Base-by-base conservation (phyloP, 2,888 invertebrate genomes). In the Pollenia angustigena region DNA sequence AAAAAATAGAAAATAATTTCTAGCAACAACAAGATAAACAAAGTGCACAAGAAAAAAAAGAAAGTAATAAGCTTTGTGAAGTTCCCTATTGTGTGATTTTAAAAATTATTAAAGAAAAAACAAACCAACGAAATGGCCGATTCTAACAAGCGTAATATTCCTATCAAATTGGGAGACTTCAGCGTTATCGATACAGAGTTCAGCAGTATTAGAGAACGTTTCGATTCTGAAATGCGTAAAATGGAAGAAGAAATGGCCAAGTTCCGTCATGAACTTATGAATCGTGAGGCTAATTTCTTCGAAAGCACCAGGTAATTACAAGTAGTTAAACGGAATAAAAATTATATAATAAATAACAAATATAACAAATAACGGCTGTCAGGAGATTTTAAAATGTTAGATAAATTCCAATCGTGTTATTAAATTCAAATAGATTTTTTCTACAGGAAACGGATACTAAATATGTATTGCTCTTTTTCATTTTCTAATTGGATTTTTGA, bases 201-300 rank as follows among this genome's bases (percentile, higher is more conserved):
- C 95, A 97, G 97, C 92, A 98, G 97, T 94, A 99, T 99, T 93
- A 96, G 98, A 92, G 98, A 98, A 94, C 95, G 98, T 90, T 98
- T 98, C 94, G 98, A 99, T 94, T 96, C 97, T 89, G 99, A 99
- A 95, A 99, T 99, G 99, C 95, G 97, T 92, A 98, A 98, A 94
- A 99, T 99, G 97, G 99, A 99, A 95, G 98, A 98, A 92, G 99
- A 99, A 94, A 99, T 99, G 99, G 96, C 97, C 93, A 96, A 97
- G 94, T 98, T 98, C 95, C 95, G 98, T 91, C 97, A 97, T 89
- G 98, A 98, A 93, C 95, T 98, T 89, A 97, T 98, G 96, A 98
- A 97, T 94, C 96, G 97, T 92, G 98, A 98, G 94, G 97, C 97
- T 92, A 97, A 97, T 92, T 97, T 97, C 95, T 98, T 98, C 94